Base-by-base conservation (phyloP, 2,888 invertebrate species). In the Antheraea assamensis region DNA sequence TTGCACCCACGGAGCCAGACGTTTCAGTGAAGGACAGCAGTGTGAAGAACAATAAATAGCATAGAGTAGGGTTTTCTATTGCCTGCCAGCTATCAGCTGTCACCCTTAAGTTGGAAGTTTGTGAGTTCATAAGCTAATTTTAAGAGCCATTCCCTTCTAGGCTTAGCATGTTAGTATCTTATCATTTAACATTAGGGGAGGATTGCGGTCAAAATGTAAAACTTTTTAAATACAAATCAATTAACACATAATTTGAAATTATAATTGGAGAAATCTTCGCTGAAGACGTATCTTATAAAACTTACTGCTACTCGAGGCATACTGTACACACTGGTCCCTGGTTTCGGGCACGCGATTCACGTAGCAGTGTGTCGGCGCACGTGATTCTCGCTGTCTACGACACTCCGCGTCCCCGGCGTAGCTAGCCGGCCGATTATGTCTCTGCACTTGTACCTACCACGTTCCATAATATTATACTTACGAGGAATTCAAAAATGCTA, bases 271-370 rank as follows among this genome's bases (percentile, higher is more conserved):
- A 5, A 21, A 58, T 2, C 58, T 8, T 24, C 2, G 10, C n/a
- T 30, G 61, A 17, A 30, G 7, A 13, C 30, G 15, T 61, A 61
- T 27, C 1, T 30, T 49, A n/a, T 68, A 19, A 21, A 73, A 95
- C 96, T 95, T 80, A 96, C 96, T 95, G 83, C 96, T 95, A 86
- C 96, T 96, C 55, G 96, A 96, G 42, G 96, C 96, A 85, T 96
- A 96, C 84, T 96, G 96, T 76, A 90, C 86, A 77, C 77, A 68
- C 47, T 79, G 80, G 10, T 82, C 81, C 73, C 83, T 78, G 21
- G 80, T 73, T 76, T 83, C 83, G 1, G 87, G 88, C 73, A 85
- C 84, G 17, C 86, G 81, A 81, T 87, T 84, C 52, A 85, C 86
- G 81, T 85, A 85, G 83, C 87, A 77, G 75, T 82, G 85, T 35